Percentiles rank a stretch among this genome's conserved stretches.
Evolutionary conservation across 2,113 vertebrate species (phyloP).

Genomic region (Miniopterus natalensis): DNA sequence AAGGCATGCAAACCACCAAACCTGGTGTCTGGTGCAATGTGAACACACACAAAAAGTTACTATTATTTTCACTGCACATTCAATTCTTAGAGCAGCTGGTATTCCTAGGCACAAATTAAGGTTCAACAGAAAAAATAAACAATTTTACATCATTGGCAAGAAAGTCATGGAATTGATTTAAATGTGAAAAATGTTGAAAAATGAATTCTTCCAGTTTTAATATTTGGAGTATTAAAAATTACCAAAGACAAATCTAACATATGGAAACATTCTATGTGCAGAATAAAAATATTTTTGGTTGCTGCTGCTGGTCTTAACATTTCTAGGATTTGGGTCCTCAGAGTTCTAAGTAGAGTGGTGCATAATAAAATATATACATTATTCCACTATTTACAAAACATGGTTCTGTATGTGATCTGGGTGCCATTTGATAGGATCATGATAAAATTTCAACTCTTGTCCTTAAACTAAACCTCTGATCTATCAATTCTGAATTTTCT

Average conservation of each 20-base stretch:
- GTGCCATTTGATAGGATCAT: not conserved
- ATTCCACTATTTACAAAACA: not conserved
- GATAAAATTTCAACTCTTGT: constrained; percentile 11
- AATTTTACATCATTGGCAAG: rapidly evolving
- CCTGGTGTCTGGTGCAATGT: not conserved
- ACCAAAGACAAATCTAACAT: not conserved
- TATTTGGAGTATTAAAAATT: not conserved
- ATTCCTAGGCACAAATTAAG: not conserved
- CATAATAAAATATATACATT: not conserved
- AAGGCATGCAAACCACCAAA: not conserved
- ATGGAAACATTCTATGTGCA: not conserved
- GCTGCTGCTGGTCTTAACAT: not conserved
- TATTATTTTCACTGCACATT: not conserved
- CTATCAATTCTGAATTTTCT: constrained; percentile 30
- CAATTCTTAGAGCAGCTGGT: not conserved
- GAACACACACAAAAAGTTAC: not conserved
- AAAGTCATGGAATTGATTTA: not conserved
- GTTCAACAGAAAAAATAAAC: not conserved
- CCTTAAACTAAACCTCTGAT: not conserved
- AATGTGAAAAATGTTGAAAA: not conserved
- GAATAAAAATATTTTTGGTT: not conserved
- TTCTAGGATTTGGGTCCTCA: not conserved
- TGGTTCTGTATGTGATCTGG: not conserved
- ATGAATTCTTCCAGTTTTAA: not conserved
- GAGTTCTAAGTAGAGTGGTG: not conserved